Conservation (phyloP, 1,140 invertebrate species). For the Pomacea maculata region DNA sequence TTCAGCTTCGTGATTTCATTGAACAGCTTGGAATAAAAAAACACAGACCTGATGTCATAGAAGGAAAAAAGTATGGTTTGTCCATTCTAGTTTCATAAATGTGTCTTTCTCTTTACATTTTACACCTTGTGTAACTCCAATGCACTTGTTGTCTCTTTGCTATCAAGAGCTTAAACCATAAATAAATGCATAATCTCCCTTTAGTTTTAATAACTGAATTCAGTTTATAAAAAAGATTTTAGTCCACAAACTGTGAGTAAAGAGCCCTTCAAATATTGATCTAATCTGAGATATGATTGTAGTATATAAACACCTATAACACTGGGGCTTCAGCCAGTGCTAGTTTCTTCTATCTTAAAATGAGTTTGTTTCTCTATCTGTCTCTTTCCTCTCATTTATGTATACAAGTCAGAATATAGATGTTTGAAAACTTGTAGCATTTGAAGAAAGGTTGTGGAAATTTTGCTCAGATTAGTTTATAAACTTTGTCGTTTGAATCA, state of each 20-base stretch:
- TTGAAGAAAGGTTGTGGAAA: no score
- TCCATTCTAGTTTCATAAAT: not conserved
- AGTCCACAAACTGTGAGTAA: not conserved
- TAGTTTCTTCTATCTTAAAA: no score
- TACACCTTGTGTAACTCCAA: not conserved
- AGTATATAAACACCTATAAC: no score
- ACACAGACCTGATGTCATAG: constrained; percentile 34
- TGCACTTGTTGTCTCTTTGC: not conserved
- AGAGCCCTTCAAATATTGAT: no score
- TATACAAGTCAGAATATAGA: no score
- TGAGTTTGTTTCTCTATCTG: no score
- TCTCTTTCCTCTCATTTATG: no score
- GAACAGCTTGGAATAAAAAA: constrained; percentile 49
- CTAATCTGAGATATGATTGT: no score
- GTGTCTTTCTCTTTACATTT: not conserved
- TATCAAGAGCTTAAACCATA: not conserved
- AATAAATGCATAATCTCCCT: not conserved
- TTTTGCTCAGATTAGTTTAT: no score
- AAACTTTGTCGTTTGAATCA: no score
- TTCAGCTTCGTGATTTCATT: constrained; percentile 52
- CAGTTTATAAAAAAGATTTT: not conserved
- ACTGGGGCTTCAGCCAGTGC: no score
- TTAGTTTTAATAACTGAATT: not conserved
- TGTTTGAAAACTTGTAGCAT: no score
- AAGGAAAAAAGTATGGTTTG: constrained; percentile 31